Evolutionary conservation across 2,888 invertebrate genomes (phyloP), one percentile per base, ranked within the genome.

Genomic region (Cheilosia urbana): DNA sequence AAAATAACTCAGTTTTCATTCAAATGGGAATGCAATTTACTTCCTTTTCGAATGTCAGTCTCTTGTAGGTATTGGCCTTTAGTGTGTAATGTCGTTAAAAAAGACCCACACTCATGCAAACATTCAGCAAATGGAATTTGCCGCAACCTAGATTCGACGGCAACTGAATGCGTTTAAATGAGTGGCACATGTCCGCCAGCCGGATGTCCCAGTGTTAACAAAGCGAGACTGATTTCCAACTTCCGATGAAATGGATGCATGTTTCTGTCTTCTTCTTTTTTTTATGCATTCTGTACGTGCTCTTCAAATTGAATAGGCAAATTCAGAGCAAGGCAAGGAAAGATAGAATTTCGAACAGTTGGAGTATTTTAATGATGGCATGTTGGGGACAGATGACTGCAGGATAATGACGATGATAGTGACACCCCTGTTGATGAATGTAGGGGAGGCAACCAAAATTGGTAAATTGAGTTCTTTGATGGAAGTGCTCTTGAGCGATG

Each of bases 181-280:
- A 71, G 37, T 37, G 58, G 58, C 34, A 58, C 47, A 58, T 58
- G 69, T 62, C 53, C 51, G 27, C 17, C 72, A 62, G 27, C 34
- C 24, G 49, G 49, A 71, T 71, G 49, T 71, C 24, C 71, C 27
- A n/a, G 27, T 57, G 42, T 47, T 69, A 51, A 81, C 76, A 81
- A 76, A 69, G 51, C 42, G 63, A 71, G 65, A 55, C 77, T 82
- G 82, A 82, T 82, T 82, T 77, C 53, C 42, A 77, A 58, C 81
- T 76, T 65, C 69, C 68, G 47, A 58, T 37, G 40, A 37, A n/a
- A 7, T 37, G 71, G 71, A 77, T 71, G 65, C 45, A 62, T 57
- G 40, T 49, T 19, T 27, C 19, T 53, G 19, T 2, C 13, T 55
- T 17, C 3, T n/a, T 24, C 7, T 57, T 21, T 30, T n/a, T 24